phyloP scores from a whole-genome alignment of 1,140 invertebrate genomes.

The Phocides pigmalion region DNA sequence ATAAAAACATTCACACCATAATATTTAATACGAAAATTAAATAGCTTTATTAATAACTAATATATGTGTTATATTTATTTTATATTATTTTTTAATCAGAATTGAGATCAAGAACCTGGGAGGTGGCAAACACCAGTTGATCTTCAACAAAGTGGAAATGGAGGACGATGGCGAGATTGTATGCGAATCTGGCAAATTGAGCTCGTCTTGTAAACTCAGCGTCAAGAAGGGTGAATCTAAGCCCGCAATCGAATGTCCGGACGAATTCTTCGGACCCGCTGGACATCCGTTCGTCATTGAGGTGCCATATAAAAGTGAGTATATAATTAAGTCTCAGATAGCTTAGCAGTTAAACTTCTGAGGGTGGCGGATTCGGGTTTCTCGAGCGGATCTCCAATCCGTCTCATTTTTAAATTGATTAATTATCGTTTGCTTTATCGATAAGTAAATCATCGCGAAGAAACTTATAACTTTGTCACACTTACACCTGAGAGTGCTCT shows the following conservation, averaged over 20 bases:
- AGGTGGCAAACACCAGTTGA: constrained; percentile 95
- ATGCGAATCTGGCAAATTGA: constrained; percentile 92
- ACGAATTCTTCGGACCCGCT: constrained; percentile 91
- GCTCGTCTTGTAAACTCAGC: constrained; percentile 91
- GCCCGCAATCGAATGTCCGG: constrained; percentile 91
- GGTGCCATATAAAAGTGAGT: constrained; percentile 95
- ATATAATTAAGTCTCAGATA: neutral
- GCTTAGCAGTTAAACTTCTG: no score
- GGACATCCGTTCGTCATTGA: constrained; percentile 92
- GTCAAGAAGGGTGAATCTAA: constrained; percentile 94
- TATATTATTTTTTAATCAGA: constrained; percentile 63
- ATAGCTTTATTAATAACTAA: no score
- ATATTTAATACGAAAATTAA: no score
- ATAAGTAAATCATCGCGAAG: no score
- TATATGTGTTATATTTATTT: neutral
- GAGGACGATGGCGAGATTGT: constrained; percentile 93
- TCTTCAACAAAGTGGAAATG: constrained; percentile 93
- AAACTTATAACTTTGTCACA: no score
- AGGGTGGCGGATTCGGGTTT: no score
- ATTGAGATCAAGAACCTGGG: constrained; percentile 95
- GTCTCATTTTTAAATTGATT: no score
- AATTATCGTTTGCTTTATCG: no score
- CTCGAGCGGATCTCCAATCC: no score
- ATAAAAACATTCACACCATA: no score
- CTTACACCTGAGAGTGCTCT: no score